Evolutionary conservation across 2,113 vertebrate species (phyloP).

Genomic region (Todiramphus chloris): DNA sequence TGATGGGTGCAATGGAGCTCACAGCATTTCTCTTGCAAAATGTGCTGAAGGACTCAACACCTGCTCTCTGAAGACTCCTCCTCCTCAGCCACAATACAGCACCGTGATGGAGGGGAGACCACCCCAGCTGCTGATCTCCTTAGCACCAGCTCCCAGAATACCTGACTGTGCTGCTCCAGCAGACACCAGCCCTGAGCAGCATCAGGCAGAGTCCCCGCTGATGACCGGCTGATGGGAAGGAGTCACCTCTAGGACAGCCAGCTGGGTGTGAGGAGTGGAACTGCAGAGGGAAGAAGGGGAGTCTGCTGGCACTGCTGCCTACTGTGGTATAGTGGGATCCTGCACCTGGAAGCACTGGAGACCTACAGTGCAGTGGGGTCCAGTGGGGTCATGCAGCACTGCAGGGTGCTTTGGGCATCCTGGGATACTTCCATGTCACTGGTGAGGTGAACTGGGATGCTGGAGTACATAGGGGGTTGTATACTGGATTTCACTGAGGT

Average conservation of each 20-base stretch:
- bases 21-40: background rate
- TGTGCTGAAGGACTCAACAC: background rate
- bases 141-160: background rate
- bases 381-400: background rate
- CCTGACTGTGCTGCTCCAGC: background rate
- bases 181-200: background rate
- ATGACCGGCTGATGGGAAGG: background rate
- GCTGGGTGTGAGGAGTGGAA: background rate
- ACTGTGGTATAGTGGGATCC: rapidly evolving
- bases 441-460: background rate
- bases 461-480: background rate
- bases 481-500: background rate
- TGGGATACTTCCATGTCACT: background rate
- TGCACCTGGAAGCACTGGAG: background rate
- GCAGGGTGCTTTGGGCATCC: background rate
- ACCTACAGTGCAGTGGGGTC: too few relatives aligned
- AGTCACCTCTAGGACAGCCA: background rate
- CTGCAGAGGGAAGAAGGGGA: background rate
- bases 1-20: background rate
- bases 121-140: rapidly evolving
- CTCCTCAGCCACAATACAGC: background rate
- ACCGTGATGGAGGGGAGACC: background rate
- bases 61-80: background rate
- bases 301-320: background rate
- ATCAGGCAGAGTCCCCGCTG: background rate